Evolutionary conservation across 1,140 invertebrate genomes (phyloP), one percentile per base, ranked within the genome.

Genomic region (Cecropterus lyciades): DNA sequence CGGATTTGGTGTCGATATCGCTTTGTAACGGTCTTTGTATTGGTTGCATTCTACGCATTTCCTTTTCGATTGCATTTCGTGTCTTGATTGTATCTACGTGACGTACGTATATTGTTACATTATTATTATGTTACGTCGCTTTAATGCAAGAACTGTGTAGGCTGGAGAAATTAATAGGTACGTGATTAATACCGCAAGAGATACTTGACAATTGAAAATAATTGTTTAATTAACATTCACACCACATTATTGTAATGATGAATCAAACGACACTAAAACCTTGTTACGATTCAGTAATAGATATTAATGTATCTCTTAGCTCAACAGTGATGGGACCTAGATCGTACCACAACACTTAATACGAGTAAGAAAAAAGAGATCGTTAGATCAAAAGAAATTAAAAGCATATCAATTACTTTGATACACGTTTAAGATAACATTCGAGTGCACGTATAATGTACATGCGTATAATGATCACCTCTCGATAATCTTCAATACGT

Each of bases 1-100:
- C 81, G 79, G 76, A 84, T 87, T 82, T 76, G 79, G 74, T 82
- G 76, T 77, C 79, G 78, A 84, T 88, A 86, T 79, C 80, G 81
- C 69, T 80, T 75, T 65, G 81, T 84, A 85, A 89, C 84, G 84
- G 84, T 87, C 75, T 70, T 75, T 72, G 76, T 80, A 86, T 82
- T 73, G 70, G 55, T 85, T n/a, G n/a, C n/a, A n/a, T n/a, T n/a
- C 75, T 84, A 71, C 75, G 70, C 79, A 75, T 79, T 80, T 73
- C 69, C 72, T 72, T 77, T 65, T 62, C 63, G 70, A 76, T 72
- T 73, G 67, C 60, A 77, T 63, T 63, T 80, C n/a, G n/a, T n/a
- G 80, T 51, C 48, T 62, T 49, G 43, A 63, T 63, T 52, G 56
- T 33, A 60, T 60, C 56, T 60, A 48, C 45, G 14, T 60, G 57